Percentiles rank a stretch among this genome's conserved stretches.
Conservation (phyloP, 2,113 vertebrate species). For the Tachysurus vachellii region DNA sequence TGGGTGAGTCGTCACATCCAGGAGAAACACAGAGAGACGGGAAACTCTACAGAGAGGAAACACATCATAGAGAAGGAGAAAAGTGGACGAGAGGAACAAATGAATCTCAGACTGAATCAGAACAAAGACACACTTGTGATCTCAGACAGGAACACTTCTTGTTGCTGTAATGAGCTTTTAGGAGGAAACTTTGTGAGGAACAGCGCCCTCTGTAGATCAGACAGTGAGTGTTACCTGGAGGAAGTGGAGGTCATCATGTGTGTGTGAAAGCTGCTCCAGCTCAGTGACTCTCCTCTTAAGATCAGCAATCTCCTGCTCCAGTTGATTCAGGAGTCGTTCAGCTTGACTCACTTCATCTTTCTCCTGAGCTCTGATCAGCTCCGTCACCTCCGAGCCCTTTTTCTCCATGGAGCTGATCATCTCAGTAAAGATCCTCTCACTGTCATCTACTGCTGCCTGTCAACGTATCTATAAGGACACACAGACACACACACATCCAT, state of each 20-base stretch:
- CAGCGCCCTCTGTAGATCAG: not conserved
- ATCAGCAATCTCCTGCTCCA: conserved; percentile 37
- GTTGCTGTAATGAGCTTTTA: not conserved
- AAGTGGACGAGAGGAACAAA: not conserved
- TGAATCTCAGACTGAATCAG: not conserved
- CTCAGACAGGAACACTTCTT: not conserved
- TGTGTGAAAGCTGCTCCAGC: conserved; percentile 46
- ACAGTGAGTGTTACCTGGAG: conserved; percentile 37
- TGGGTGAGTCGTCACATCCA: no score
- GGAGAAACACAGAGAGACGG: no score
- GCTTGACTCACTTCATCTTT: not conserved
- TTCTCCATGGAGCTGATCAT: not conserved
- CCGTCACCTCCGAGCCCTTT: not conserved
- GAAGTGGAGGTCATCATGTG: conserved; percentile 47
- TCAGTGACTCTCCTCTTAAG: conserved; percentile 42
- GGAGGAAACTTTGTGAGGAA: not conserved
- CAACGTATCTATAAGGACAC: no score
- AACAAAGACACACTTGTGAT: not conserved
- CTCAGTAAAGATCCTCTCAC: conserved; percentile 7
- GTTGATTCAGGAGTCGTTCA: not conserved
- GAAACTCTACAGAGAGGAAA: no score
- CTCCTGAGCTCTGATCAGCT: conserved; percentile 5
- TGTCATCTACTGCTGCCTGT: not conserved
- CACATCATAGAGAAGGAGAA: not conserved
- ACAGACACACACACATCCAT: no score